Conservation (phyloP, 1,140 invertebrate species). For the Nomia melanderi region DNA sequence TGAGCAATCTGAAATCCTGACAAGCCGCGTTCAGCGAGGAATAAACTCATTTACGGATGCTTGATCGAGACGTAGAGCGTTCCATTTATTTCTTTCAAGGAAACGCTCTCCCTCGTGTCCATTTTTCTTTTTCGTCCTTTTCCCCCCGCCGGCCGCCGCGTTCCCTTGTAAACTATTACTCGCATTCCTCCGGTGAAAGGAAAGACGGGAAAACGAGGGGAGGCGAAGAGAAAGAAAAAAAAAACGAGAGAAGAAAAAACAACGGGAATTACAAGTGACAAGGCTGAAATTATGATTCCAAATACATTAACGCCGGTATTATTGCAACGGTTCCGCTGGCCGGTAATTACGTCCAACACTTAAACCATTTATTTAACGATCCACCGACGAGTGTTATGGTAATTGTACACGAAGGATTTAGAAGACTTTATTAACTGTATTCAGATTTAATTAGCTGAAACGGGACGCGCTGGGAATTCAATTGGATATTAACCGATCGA, state of each 20-base stretch:
- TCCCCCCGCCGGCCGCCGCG: constrained; percentile 10
- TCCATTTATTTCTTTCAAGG: constrained; percentile 50
- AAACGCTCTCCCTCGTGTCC: constrained; percentile 32
- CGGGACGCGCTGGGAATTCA: not conserved
- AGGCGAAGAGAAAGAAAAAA: not conserved
- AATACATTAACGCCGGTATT: no score
- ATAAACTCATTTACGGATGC: constrained; percentile 56
- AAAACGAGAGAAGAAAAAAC: no score
- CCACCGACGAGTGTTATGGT: not conserved
- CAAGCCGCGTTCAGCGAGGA: constrained; percentile 28
- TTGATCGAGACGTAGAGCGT: constrained; percentile 50
- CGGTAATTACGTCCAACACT: not conserved
- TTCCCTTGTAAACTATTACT: constrained; percentile 17
- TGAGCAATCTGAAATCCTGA: constrained; percentile 25
- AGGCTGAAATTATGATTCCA: not conserved
- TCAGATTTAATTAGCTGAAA: not conserved
- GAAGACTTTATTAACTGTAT: not conserved
- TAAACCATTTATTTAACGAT: constrained; percentile 1
- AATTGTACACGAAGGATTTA: not conserved
- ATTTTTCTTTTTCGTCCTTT: constrained; percentile 26
- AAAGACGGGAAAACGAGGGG: not conserved
- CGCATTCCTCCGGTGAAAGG: not conserved
- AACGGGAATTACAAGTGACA: not conserved
- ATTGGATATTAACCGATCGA: not conserved
- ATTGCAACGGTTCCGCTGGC: not conserved